Evolutionary conservation across 2,797 vertebrate species (phyloP), one percentile per base, ranked within the genome.

Genomic region (Sebastes nivosus): DNA sequence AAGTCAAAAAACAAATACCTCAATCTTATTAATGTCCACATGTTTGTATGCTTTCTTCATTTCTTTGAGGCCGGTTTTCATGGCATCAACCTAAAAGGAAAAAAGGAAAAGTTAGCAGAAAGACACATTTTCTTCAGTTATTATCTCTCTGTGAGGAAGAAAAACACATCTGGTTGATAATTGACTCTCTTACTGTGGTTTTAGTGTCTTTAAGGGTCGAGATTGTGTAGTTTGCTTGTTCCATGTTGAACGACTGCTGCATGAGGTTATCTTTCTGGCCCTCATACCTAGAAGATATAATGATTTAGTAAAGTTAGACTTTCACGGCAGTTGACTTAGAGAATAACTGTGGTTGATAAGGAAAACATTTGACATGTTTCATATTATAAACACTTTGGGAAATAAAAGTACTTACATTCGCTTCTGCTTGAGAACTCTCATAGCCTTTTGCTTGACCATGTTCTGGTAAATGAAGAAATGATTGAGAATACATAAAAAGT

Each of bases 221-320:
- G 87, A 99, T 98, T 8, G 98, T 97, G 87, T 99, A 99, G 94
- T 99, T 99, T 32, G 97, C 88, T 95, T 99, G 98, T 84, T 99
- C 98, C 98, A 99, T 99, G 94, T 99, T 99, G 88, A 99, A 99
- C 0, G 98, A 99, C 93, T 99, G 98, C 85, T 99, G 98, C 91
- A 95, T 96, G 0, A 99, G 96, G 82, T 99, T 98, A 88, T 99
- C 98, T 88, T 96, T 95, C 93, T 99, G 98, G 67, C 96, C 93
- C 83, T 99, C 98, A 69, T 99, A 99, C 98, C 98, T 99, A 92
- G 74, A 80, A 86, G 65, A 90, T 27, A 76, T 29, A 58, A 24
- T 5, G 10, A 64, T 8, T 0, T 29, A 14, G 68, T 9, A 3
- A n/a, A 34, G 29, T 71, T 14, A 16, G 29, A 29, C 38, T 58